These are phyloP conservation scores for Philopedon plagiatum DNA, from an alignment of 2,888 invertebrate species.

Conservation along the genomic window DNA sequence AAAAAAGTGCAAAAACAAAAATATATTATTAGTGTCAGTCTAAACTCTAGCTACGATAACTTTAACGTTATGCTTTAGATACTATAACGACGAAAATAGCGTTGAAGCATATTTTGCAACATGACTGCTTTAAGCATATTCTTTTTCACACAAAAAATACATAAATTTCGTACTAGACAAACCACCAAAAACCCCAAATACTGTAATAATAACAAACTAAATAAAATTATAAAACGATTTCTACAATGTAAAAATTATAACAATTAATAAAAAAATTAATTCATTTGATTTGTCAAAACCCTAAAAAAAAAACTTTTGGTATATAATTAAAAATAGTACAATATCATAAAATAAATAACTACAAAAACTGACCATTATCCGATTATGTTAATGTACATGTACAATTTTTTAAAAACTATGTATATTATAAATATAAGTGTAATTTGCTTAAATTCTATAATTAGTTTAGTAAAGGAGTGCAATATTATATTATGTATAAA, in stretches of 20 bases:
- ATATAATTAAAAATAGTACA: constrained; percentile 9
- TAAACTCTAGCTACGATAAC: constrained; percentile 24
- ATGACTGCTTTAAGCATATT: constrained; percentile 25
- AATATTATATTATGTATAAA: constrained; percentile 28
- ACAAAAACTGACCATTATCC: constrained; percentile 27
- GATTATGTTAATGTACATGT: constrained; percentile 11
- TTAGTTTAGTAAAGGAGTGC: constrained; percentile 22
- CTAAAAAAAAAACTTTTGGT: constrained; percentile 22
- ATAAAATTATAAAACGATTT: constrained; percentile 24
- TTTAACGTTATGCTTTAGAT: constrained; percentile 1
- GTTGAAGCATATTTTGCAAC: constrained; percentile 25
- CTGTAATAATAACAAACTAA: constrained; percentile 20
- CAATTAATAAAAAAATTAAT: constrained; percentile 20
- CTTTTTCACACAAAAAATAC: constrained; percentile 14
- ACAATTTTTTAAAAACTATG: constrained; percentile 14
- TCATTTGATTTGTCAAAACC: constrained; percentile 12
- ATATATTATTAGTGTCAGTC: constrained; percentile 58
- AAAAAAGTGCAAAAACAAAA: constrained; percentile 62
- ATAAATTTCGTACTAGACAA: neutral
- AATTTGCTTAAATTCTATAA: constrained; percentile 4
- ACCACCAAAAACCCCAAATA: constrained; percentile 26
- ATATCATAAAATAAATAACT: constrained; percentile 30
- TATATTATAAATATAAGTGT: neutral
- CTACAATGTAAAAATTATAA: constrained; percentile 25
- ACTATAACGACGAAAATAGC: constrained; percentile 21